Evolutionary conservation across 2,113 vertebrate species (phyloP).

Genomic region (Phrynosoma platyrhinos): DNA sequence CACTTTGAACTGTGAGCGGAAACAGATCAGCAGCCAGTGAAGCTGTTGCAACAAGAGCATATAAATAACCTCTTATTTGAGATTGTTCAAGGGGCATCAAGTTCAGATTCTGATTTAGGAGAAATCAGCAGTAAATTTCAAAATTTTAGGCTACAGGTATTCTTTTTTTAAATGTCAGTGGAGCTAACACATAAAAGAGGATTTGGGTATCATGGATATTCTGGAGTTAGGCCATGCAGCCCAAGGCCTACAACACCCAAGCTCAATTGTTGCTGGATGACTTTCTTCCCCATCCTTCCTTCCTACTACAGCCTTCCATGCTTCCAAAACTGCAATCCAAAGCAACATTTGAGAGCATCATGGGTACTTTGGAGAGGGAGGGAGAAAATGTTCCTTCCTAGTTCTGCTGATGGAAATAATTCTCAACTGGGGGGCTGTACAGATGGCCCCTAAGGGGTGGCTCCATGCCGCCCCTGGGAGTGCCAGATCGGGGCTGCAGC

Average conservation of each 20-base stretch:
- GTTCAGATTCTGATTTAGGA: conserved; percentile 24
- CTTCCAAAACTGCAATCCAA: background rate
- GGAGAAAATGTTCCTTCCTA: background rate
- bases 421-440: background rate
- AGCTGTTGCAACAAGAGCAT: too few species aligned
- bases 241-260: background rate
- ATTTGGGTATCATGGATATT: background rate
- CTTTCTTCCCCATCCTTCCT: background rate
- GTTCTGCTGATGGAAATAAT: background rate
- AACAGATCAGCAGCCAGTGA: too few species aligned
- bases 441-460: too few species aligned
- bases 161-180: background rate
- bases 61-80: background rate
- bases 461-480: too few species aligned
- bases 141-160: background rate
- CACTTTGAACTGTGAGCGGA: too few species aligned
- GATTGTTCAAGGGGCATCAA: conserved; percentile 3
- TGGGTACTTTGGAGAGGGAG: too few species aligned
- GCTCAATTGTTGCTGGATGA: background rate
- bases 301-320: background rate
- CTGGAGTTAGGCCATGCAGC: background rate
- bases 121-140: background rate
- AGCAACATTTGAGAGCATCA: too few species aligned
- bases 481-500: too few species aligned
- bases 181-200: too few species aligned